phyloP scores from a whole-genome alignment of 2,888 invertebrate genomes.

The Liopterus haemorrhoidalis region DNA sequence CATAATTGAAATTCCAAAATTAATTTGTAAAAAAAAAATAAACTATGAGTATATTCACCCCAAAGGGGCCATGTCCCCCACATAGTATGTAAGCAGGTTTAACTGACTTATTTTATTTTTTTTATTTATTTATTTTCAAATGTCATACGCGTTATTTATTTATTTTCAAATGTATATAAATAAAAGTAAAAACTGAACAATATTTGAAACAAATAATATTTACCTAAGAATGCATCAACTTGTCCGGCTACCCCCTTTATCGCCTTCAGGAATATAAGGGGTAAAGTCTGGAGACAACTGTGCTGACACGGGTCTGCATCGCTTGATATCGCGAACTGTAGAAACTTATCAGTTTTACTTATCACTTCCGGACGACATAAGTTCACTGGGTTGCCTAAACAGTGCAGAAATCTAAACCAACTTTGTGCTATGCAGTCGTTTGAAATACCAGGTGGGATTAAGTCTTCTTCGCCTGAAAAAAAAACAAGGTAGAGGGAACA shows the following conservation, averaged over 20 bases:
- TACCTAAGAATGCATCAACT: conserved; percentile 93
- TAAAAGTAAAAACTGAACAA: no score
- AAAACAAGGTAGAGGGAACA: no score
- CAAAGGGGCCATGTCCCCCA: no score
- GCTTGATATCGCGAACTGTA: conserved; percentile 69
- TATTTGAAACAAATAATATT: no score
- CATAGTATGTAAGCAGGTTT: no score
- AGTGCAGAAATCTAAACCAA: conserved; percentile 92
- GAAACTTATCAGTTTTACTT: conserved; percentile 65
- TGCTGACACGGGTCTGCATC: conserved; percentile 88
- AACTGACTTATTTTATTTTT: no score
- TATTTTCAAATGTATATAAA: no score
- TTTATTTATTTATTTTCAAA: no score
- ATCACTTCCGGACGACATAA: conserved; percentile 77
- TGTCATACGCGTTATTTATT: background rate
- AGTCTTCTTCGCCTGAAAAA: conserved; percentile 74
- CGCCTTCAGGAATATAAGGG: conserved; percentile 86
- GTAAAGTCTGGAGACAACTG: conserved; percentile 75
- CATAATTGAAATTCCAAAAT: no score
- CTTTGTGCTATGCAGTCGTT: conserved; percentile 88
- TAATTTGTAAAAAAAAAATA: no score
- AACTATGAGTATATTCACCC: no score
- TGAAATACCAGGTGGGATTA: conserved; percentile 79
- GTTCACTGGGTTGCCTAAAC: conserved; percentile 91
- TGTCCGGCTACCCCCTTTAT: conserved; percentile 89